These are phyloP conservation scores for Poecilia velifera DNA, from an alignment of 2,797 vertebrate genomes.

Conservation along the genomic window DNA sequence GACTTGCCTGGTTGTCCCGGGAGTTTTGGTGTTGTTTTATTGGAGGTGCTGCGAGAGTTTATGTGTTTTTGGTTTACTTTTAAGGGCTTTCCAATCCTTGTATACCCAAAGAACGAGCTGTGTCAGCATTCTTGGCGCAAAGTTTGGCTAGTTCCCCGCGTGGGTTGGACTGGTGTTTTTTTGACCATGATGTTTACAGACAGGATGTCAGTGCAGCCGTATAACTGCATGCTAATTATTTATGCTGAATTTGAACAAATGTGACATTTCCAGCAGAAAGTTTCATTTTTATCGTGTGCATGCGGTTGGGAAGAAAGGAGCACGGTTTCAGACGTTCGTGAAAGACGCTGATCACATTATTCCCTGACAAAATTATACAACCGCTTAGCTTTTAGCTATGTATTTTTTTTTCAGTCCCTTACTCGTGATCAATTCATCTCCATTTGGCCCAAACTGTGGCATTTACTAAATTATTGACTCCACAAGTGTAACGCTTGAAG, in stretches of 20 bases:
- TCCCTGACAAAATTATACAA: neutral
- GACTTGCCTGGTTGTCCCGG: neutral
- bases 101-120: neutral
- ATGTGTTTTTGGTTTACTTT: neutral
- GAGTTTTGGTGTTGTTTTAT: neutral
- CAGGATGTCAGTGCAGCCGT: neutral
- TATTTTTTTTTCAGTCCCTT: neutral
- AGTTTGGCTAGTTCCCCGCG: neutral
- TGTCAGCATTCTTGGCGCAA: neutral
- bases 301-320: neutral
- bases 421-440: neutral
- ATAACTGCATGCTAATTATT: neutral
- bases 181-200: too few relatives aligned
- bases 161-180: neutral
- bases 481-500: neutral
- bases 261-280: neutral
- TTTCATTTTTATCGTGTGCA: neutral
- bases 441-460: neutral
- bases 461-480: neutral
- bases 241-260: neutral
- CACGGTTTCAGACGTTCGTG: neutral
- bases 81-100: neutral
- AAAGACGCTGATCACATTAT: neutral
- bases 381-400: neutral
- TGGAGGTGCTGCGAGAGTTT: neutral